Evolutionary conservation across 1,140 invertebrate species (phyloP), one percentile per base, ranked within the genome.

Genomic region (Triops cancriformis): DNA sequence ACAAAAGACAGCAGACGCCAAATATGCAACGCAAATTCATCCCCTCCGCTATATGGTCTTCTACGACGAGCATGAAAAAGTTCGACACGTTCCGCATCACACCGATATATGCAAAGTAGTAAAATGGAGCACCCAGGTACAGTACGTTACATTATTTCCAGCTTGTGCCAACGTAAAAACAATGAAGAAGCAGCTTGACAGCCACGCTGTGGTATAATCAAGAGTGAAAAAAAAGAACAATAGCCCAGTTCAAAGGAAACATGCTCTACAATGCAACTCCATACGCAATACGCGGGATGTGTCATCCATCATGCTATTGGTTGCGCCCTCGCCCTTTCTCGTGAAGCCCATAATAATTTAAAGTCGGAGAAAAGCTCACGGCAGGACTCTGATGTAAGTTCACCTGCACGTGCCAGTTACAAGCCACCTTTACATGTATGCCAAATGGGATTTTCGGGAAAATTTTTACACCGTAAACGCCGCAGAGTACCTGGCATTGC

Each of bases 321-420:
- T 64, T 64, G 14, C 51, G 51, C 51, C 51, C 51, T 64, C 51
- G 51, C 51, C 51, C 51, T 64, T 64, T 23, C 51, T 64, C 51
- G 51, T 64, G 51, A 23, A 64, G 51, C 14, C 14, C 51, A 14
- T 18, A 23, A 64, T 64, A 64, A 64, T 64, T 64, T 64, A 23
- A 64, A 18, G 10, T 64, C 51, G 51, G 51, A 23, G 51, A 64
- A 64, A 64, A 64, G 51, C 23, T 64, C 51, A 64, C 51, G 51
- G 51, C 51, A 64, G 51, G 51, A 18, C 51, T 64, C 51, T 64
- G 5, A 14, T 64, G 51, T 64, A 37, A 37, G 31, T 37, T 37
- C 31, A 37, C 31, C 31, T 64, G 51, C 51, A 64, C 51, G 51
- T 64, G 51, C 51, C 51, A 14, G 51, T 5, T 64, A 64, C n/a